Evolutionary conservation across 2,113 vertebrate species (phyloP).

Genomic region (Rallus limicola): DNA sequence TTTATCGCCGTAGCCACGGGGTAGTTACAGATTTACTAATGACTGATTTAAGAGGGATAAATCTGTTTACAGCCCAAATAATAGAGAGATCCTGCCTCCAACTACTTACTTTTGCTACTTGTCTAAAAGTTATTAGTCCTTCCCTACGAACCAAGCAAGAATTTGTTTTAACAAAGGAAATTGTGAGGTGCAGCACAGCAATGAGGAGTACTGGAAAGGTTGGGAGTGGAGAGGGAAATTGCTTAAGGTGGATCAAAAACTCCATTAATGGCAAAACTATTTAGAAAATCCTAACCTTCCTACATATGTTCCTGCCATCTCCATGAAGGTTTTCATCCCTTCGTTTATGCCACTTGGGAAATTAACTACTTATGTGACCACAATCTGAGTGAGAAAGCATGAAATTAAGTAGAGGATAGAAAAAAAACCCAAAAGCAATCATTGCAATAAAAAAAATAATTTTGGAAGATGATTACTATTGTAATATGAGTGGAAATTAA

Average conservation of each 20-base stretch:
- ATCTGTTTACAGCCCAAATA: slow-evolving; percentile 27
- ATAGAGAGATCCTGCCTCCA: not conserved
- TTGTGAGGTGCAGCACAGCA: not conserved
- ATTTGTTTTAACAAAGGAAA: not conserved
- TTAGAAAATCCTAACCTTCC: not conserved
- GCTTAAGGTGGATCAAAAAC: not conserved
- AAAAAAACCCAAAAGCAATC: not conserved
- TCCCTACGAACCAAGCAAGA: not conserved
- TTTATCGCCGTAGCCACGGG: not conserved
- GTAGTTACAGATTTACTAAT: not conserved
- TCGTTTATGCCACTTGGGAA: not conserved
- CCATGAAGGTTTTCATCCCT: not conserved
- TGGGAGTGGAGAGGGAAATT: not conserved
- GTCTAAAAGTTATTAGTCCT: not conserved
- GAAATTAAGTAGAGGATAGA: not conserved
- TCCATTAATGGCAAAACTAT: not conserved
- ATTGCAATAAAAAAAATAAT: not conserved
- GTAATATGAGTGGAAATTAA: not conserved
- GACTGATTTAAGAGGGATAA: not conserved
- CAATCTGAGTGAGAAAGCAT: not conserved
- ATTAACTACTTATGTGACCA: not conserved
- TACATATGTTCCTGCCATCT: not conserved
- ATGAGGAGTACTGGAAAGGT: not conserved
- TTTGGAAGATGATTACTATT: not conserved
- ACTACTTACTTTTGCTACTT: not conserved